Evolutionary conservation across 2,797 vertebrate species (phyloP).

Genomic region (Sebastes minor): DNA sequence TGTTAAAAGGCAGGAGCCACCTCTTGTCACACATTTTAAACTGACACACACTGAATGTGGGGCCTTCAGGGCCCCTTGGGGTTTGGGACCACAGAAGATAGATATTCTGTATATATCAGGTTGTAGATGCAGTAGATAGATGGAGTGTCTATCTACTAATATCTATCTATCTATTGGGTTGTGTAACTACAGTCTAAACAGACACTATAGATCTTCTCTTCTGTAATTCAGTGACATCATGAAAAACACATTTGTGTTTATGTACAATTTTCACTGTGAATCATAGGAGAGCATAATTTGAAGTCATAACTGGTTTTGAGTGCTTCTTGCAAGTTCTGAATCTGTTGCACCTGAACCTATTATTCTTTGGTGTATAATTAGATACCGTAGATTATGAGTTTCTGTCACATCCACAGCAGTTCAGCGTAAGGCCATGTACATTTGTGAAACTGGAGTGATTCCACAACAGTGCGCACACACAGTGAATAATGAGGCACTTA

Average conservation of each 20-base stretch:
- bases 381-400: neutral
- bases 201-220: neutral
- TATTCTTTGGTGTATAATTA: neutral
- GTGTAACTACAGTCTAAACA: neutral
- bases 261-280: neutral
- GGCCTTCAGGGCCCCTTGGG: neutral
- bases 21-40: neutral
- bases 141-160: too few species aligned
- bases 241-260: neutral
- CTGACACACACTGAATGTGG: neutral
- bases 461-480: neutral
- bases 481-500: conserved; percentile 3
- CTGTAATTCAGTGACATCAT: neutral
- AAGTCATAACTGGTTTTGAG: neutral
- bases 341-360: neutral
- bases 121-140: neutral
- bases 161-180: neutral
- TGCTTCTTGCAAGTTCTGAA: neutral
- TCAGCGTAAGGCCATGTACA: neutral
- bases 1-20: neutral
- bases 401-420: neutral
- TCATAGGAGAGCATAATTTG: neutral
- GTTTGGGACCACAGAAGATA: neutral
- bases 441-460: neutral
- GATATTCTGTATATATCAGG: neutral